Percentiles rank a stretch among this genome's conserved stretches.
Evolutionary conservation across 2,888 invertebrate genomes (phyloP).

Genomic region (Pristionchus japonicus): DNA sequence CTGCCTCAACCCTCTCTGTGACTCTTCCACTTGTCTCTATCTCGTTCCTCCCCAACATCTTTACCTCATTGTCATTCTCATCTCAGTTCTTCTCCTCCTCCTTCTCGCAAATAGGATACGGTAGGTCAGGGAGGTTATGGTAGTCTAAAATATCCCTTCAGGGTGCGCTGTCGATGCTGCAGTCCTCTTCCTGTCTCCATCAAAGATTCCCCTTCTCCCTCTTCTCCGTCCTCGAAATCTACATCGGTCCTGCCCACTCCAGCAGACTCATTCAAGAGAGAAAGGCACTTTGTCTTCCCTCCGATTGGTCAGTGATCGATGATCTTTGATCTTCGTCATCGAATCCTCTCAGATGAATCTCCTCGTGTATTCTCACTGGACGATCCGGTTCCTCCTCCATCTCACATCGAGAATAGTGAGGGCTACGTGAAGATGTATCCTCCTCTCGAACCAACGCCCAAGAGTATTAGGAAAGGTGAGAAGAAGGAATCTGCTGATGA

Average conservation of each 20-base stretch:
- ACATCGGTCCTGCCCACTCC: constrained; percentile 28
- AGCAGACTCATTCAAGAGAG: not conserved
- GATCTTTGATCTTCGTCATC: not conserved
- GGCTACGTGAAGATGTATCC: constrained; percentile 47
- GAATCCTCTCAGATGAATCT: not conserved
- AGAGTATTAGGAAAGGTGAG: not conserved
- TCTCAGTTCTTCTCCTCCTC: not conserved
- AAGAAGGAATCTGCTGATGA: not conserved
- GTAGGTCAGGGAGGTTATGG: constrained; percentile 26
- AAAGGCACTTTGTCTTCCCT: constrained; percentile 42
- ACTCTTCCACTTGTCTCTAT: constrained; percentile 14
- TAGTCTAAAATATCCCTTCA: not conserved
- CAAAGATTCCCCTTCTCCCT: not conserved
- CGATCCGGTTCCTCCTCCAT: not conserved
- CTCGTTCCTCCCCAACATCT: constrained; percentile 4
- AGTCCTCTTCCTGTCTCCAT: not conserved
- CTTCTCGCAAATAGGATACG: not conserved
- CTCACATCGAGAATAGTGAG: not conserved
- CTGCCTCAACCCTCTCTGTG: constrained; percentile 41
- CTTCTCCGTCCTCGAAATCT: not conserved
- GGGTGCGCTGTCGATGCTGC: constrained; percentile 9
- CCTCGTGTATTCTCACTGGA: constrained; percentile 5
- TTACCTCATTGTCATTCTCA: not conserved
- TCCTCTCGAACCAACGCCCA: not conserved
- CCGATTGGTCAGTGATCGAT: not conserved